These are phyloP conservation scores for Sarcophaga variegata DNA, from an alignment of 2,888 invertebrate species.

Conservation along the genomic window DNA sequence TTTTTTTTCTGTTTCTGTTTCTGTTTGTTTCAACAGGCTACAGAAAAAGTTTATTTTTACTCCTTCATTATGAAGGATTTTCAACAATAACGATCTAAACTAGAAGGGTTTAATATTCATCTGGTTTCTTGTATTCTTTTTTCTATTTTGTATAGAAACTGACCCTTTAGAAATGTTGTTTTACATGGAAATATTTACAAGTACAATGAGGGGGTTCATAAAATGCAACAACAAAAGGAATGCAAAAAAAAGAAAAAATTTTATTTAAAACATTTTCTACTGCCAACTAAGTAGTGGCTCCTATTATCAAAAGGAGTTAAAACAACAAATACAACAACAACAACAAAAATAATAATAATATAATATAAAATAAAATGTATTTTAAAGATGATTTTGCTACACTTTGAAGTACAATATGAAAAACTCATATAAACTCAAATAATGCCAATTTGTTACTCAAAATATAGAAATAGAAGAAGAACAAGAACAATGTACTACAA, in stretches of 20 bases:
- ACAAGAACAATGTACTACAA: neutral
- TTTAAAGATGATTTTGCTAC: conserved; percentile 40
- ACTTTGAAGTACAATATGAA: conserved; percentile 14
- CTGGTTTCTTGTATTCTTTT: neutral
- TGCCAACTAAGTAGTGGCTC: neutral
- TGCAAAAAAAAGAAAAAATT: neutral
- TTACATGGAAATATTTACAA: conserved; percentile 35
- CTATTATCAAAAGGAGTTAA: too few species aligned
- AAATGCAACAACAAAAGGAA: conserved; percentile 12
- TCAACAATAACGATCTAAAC: neutral
- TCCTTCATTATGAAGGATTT: neutral
- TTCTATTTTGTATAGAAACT: neutral
- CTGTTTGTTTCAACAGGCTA: conserved; percentile 33
- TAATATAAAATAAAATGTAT: neutral
- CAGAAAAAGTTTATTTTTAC: conserved; percentile 29
- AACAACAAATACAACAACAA: too few species aligned
- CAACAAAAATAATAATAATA: neutral
- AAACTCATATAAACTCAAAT: conserved; percentile 25
- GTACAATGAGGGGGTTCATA: neutral
- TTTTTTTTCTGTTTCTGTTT: too few species aligned
- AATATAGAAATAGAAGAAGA: neutral
- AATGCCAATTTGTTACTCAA: conserved; percentile 39
- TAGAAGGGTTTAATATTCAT: conserved; percentile 26
- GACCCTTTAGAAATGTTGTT: conserved; percentile 43
- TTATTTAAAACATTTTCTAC: neutral